Evolutionary conservation across 2,797 vertebrate species (phyloP), one percentile per base, ranked within the genome.

Genomic region (Pterois miles): DNA sequence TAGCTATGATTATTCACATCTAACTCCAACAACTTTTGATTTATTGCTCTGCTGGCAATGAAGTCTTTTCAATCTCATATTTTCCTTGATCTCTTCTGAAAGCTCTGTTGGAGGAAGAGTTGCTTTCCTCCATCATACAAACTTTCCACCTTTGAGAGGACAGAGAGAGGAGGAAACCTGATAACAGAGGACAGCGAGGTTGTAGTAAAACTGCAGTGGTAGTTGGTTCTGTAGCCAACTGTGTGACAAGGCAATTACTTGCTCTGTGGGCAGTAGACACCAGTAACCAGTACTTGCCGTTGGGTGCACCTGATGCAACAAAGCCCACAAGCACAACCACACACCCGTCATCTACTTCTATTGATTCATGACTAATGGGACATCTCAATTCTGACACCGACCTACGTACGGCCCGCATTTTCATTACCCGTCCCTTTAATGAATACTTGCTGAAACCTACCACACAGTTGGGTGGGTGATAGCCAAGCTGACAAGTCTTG

Each of bases 181-280:
- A 65, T 52, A 58, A 62, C 50, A 52, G 52, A 52, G 48, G 50
- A 22, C 70, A 66, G 18, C 16, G n/a, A 18, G 54, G 40, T 10
- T 43, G 54, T 36, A 59, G 66, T 65, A 68, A 76, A 82, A 65
- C 68, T 64, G 64, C 60, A 38, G 65, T 57, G 38, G 57, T 65
- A 34, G 80, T 34, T 77, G 27, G 59, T 87, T 89, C 74, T 27
- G 59, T 36, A 64, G 58, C 56, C 52, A 71, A 53, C 65, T 84
- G 89, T 76, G 63, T 82, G 78, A 89, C 82, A 86, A 62, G 73
- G 52, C 65, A 33, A 69, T 79, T 74, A 74, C 68, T 80, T 53
- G 58, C 72, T 81, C 87, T 54, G 18, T 50, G 68, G 80, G 66
- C 65, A 62, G 73, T 29, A 63, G 58, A 88, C 62, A 70, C 52